Evolutionary conservation across 2,888 invertebrate species (phyloP).

Genomic region (Charanyca ferruginea): DNA sequence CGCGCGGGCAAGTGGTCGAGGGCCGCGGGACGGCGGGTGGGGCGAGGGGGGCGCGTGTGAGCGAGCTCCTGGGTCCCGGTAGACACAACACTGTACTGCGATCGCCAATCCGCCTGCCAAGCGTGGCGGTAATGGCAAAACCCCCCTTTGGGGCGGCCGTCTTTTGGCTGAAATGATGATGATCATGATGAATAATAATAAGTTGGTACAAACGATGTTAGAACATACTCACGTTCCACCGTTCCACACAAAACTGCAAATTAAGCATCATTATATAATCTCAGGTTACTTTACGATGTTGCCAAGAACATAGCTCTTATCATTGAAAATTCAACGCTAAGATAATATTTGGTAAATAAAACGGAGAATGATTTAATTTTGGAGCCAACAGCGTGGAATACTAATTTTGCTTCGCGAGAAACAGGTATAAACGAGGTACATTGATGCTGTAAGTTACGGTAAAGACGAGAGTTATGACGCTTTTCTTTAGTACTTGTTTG

Average conservation of each 20-base stretch:
- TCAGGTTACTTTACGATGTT: conserved; percentile 46
- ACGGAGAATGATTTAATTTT: conserved; percentile 64
- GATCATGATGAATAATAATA: no score
- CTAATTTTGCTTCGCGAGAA: conserved; percentile 58
- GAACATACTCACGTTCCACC: conserved; percentile 24
- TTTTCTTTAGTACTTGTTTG: conserved; percentile 31
- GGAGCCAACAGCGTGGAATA: conserved; percentile 55
- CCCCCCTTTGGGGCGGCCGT: no score
- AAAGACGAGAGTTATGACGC: conserved; percentile 30
- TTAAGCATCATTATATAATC: conserved; percentile 44
- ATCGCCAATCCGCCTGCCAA: no score
- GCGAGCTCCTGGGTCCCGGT: no score
- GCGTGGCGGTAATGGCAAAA: no score
- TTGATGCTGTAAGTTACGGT: conserved; percentile 49
- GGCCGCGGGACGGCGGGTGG: no score
- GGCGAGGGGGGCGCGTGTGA: no score
- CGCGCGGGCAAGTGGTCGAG: no score
- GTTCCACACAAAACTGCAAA: conserved; percentile 40
- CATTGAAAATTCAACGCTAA: conserved; percentile 55
- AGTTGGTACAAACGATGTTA: no score
- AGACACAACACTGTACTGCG: no score
- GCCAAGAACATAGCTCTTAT: conserved; percentile 52
- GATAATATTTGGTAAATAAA: conserved; percentile 66
- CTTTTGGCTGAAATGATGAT: no score
- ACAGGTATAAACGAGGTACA: conserved; percentile 56